phyloP scores from a whole-genome alignment of 2,888 invertebrate species.

The Meganola albula region DNA sequence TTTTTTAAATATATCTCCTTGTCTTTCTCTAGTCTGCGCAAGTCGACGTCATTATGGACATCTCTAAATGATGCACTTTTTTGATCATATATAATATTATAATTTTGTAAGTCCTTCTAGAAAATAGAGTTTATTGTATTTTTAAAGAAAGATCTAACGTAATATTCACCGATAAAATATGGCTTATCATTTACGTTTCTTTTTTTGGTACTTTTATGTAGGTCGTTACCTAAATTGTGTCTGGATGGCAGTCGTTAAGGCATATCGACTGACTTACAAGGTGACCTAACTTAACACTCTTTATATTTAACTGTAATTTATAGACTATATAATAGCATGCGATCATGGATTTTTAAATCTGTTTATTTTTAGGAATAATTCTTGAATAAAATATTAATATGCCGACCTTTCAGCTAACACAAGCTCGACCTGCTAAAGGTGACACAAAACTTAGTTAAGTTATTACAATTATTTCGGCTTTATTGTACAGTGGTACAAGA shows the following conservation, averaged over 20 bases:
- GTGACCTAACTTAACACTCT: slow-evolving; percentile 17
- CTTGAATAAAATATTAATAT: too few species aligned
- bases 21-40: slow-evolving; percentile 33
- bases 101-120: slow-evolving; percentile 36
- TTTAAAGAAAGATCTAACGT: slow-evolving; percentile 5
- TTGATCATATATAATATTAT: slow-evolving; percentile 42
- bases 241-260: slow-evolving; percentile 18
- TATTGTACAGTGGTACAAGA: too few species aligned
- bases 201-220: slow-evolving; percentile 21
- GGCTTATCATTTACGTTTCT: slow-evolving; percentile 13
- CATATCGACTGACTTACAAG: slow-evolving; percentile 16
- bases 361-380: too few species aligned
- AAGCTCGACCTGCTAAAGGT: too few species aligned
- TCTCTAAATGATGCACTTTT: slow-evolving; percentile 47
- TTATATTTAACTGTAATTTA: slow-evolving; percentile 17
- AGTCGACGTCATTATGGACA: slow-evolving; percentile 37
- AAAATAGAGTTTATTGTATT: background rate
- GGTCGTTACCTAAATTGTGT: slow-evolving; percentile 21
- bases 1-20: slow-evolving; percentile 40
- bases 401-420: too few species aligned
- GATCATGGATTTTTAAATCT: too few species aligned
- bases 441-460: too few species aligned
- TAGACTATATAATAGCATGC: slow-evolving; percentile 12
- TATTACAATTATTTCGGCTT: too few species aligned
- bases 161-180: slow-evolving; percentile 19